phyloP scores from a whole-genome alignment of 2,888 invertebrate genomes.

The Drosophila cognata region DNA sequence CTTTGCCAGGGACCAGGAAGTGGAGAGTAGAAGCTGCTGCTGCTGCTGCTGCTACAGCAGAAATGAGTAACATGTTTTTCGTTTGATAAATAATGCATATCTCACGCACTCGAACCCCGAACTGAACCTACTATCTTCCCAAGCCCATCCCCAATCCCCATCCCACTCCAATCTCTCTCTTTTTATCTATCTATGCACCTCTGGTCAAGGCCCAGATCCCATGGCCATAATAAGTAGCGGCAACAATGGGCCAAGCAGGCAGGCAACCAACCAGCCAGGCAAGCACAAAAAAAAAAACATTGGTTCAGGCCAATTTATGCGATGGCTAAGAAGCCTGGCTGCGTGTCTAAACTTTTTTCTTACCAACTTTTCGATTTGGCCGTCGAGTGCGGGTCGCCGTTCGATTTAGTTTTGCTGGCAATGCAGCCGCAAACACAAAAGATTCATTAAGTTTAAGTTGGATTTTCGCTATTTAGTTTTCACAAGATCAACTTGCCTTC shows the following conservation, averaged over 20 bases:
- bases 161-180: neutral
- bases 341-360: conserved; percentile 45
- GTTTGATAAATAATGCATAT: conserved; percentile 84
- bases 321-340: conserved; percentile 30
- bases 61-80: conserved; percentile 63
- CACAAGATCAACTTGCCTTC: conserved; percentile 70
- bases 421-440: conserved; percentile 45
- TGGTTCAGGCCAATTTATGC: conserved; percentile 69
- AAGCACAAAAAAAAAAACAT: conserved; percentile 1
- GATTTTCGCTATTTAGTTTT: conserved; percentile 72
- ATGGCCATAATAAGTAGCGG: conserved; percentile 68
- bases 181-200: neutral
- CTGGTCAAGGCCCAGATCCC: conserved; percentile 70
- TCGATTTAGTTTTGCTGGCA: conserved; percentile 71
- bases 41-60: conserved; percentile 15
- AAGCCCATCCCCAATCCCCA: conserved; percentile 12
- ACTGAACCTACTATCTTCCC: conserved; percentile 35
- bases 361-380: conserved; percentile 62
- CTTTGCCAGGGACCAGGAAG: conserved; percentile 63
- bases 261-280: neutral
- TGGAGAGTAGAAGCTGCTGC: conserved; percentile 4
- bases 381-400: conserved; percentile 58
- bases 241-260: conserved; percentile 40
- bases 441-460: conserved; percentile 70
- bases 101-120: conserved; percentile 79